phyloP scores from a whole-genome alignment of 1,140 invertebrate genomes.

The Drosophila busckii region DNA sequence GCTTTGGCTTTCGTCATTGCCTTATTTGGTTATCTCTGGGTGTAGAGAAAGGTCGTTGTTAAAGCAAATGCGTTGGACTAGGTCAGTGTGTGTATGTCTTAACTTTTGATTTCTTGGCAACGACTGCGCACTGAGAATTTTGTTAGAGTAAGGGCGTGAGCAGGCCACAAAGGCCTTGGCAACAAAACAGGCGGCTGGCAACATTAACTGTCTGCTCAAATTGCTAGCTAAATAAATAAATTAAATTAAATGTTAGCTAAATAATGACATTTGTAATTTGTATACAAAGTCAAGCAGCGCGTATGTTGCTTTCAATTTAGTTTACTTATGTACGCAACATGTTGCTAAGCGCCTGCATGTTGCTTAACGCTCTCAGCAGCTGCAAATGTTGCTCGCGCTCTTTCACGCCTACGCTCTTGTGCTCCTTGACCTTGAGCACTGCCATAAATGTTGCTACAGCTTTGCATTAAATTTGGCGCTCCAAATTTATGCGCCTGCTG shows the following conservation, averaged over 20 bases:
- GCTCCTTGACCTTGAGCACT: conserved; percentile 69
- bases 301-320: not conserved
- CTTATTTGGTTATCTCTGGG: conserved; percentile 63
- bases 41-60: no score
- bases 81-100: conserved; percentile 64
- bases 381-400: conserved; percentile 10
- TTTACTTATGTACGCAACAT: conserved; percentile 33
- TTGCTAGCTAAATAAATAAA: no score
- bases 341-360: conserved; percentile 17
- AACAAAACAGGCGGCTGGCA: conserved; percentile 23
- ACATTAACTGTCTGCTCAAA: conserved; percentile 5
- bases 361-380: conserved; percentile 17
- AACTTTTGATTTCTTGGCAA: conserved; percentile 37
- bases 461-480: conserved; percentile 16
- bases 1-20: conserved; percentile 23
- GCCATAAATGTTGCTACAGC: conserved; percentile 37
- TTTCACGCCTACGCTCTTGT: conserved; percentile 28
- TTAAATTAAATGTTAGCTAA: not conserved
- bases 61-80: conserved; percentile 58
- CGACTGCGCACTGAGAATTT: conserved; percentile 37
- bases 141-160: conserved; percentile 3
- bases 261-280: not conserved
- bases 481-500: conserved; percentile 1
- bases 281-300: no score
- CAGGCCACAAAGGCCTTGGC: conserved; percentile 23